phyloP scores from a whole-genome alignment of 2,113 vertebrate species.

The Boleophthalmus pectinirostris region DNA sequence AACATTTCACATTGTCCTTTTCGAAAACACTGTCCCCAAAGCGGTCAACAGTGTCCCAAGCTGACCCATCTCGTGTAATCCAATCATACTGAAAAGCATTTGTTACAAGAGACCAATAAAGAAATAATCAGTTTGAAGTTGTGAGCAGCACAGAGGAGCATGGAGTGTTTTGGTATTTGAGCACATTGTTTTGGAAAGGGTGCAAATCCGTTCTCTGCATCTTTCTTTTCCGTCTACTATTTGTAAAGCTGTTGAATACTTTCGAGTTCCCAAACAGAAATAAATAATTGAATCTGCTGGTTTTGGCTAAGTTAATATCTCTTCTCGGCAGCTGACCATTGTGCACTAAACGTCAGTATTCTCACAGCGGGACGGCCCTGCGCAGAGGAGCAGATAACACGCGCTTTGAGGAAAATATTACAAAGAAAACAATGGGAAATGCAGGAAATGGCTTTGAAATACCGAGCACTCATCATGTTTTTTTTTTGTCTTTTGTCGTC shows the following conservation, averaged over 20 bases:
- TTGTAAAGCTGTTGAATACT: conserved; percentile 2
- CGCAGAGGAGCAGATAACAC: conserved; percentile 15
- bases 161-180: conserved; percentile 25
- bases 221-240: neutral
- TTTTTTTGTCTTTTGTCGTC: conserved; percentile 1
- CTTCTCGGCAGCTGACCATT: conserved; percentile 31
- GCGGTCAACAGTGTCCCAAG: neutral
- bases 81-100: neutral
- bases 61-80: neutral
- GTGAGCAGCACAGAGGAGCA: neutral
- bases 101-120: neutral
- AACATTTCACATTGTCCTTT: neutral
- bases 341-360: neutral
- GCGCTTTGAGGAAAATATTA: conserved; percentile 5
- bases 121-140: neutral
- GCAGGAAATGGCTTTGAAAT: conserved; percentile 9
- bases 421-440: conserved; percentile 1
- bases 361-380: conserved; percentile 24
- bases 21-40: neutral
- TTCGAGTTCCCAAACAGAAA: conserved; percentile 24
- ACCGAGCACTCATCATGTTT: neutral
- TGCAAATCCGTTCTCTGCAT: conserved; percentile 19
- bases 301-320: conserved; percentile 43
- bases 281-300: conserved; percentile 35
- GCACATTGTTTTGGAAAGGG: conserved; percentile 9